Evolutionary conservation across 2,113 vertebrate genomes (phyloP).

Genomic region (Cryptomyrus ogoouensis): DNA sequence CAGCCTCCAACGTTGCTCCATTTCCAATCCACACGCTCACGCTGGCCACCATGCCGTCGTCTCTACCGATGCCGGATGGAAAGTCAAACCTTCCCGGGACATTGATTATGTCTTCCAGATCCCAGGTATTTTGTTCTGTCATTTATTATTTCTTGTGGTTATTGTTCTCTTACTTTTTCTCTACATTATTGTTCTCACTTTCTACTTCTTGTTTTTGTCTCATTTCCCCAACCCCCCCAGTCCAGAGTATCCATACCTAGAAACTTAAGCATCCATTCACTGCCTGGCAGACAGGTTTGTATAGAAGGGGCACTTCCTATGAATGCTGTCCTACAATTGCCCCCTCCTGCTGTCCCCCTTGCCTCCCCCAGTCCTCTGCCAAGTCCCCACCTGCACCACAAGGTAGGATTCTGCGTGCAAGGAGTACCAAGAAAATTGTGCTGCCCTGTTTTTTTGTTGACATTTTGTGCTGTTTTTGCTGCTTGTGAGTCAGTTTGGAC

Average conservation of each 20-base stretch:
- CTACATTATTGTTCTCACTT: neutral
- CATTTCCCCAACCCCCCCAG: constrained; percentile 31
- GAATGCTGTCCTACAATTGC: constrained; percentile 50
- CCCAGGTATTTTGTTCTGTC: constrained; percentile 61
- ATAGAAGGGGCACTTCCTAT: constrained; percentile 52
- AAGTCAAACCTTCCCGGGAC: constrained; percentile 62
- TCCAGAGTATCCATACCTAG: constrained; percentile 47
- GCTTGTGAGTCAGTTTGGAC: neutral
- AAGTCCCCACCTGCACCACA: constrained; percentile 55
- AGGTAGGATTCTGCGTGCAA: constrained; percentile 30
- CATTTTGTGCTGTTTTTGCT: neutral
- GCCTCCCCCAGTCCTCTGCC: constrained; percentile 48
- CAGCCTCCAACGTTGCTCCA: constrained; percentile 61
- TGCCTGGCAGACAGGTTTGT: constrained; percentile 59
- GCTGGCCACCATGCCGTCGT: constrained; percentile 64
- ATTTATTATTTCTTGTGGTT: neutral
- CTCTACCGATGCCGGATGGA: constrained; percentile 69
- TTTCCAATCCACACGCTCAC: constrained; percentile 68
- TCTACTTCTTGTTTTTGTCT: neutral
- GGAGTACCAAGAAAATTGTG: neutral
- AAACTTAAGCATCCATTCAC: constrained; percentile 41
- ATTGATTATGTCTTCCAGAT: constrained; percentile 66
- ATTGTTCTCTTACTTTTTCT: neutral
- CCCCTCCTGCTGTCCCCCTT: constrained; percentile 42
- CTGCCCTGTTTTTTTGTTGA: neutral